Percentiles rank a stretch among this genome's conserved stretches.
These are phyloP conservation scores for Laspeyria flexula DNA, from an alignment of 2,888 invertebrate genomes.

Conservation along the genomic window DNA sequence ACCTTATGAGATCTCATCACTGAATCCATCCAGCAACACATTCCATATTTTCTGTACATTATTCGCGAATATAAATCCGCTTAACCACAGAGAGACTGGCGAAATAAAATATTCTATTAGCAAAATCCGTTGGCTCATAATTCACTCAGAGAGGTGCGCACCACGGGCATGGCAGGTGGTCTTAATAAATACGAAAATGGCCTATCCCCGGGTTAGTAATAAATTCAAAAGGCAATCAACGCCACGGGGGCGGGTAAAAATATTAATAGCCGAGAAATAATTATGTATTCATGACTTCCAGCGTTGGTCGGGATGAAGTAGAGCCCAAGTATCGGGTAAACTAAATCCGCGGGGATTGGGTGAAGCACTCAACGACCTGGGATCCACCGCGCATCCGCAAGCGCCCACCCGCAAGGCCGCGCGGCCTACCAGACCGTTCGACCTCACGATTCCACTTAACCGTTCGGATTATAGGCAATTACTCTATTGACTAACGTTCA, in stretches of 20 bases:
- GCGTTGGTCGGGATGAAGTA: constrained; percentile 54
- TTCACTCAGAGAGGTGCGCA: constrained; percentile 74
- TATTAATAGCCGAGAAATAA: constrained; percentile 85
- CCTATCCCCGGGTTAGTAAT: constrained; percentile 82
- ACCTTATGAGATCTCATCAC: no score
- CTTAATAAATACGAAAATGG: constrained; percentile 85
- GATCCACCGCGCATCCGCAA: not conserved
- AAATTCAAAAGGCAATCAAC: constrained; percentile 87
- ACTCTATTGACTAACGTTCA: constrained; percentile 25
- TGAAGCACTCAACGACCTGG: constrained; percentile 21
- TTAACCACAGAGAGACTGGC: constrained; percentile 63
- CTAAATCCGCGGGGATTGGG: constrained; percentile 66
- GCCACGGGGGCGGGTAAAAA: constrained; percentile 82
- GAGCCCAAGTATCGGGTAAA: constrained; percentile 56
- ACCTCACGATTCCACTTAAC: constrained; percentile 34
- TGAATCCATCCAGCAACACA: constrained; percentile 20
- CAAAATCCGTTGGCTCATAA: constrained; percentile 78
- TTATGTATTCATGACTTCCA: constrained; percentile 83
- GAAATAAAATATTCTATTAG: constrained; percentile 85
- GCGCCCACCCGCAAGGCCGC: constrained; percentile 2
- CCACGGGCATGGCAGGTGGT: constrained; percentile 79
- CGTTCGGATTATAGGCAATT: constrained; percentile 42
- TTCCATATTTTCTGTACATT: constrained; percentile 45
- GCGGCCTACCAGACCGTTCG: constrained; percentile 19
- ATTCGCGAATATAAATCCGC: constrained; percentile 64